These are phyloP conservation scores for Drosophila merina DNA, from an alignment of 2,888 invertebrate genomes.

Conservation along the genomic window DNA sequence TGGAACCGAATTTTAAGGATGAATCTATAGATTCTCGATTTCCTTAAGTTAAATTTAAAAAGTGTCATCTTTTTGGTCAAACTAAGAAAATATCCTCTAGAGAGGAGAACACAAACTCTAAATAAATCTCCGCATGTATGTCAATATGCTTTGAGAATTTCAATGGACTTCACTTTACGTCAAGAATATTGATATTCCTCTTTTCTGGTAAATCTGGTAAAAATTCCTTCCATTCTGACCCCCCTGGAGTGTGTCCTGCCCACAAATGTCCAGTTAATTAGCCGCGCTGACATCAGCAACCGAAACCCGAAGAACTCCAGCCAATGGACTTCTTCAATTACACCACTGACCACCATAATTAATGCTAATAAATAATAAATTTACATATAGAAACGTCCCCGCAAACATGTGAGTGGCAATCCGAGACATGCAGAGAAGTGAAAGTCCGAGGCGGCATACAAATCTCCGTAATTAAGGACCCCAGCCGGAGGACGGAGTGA, in stretches of 20 bases:
- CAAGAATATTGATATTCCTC: slow-evolving; percentile 9
- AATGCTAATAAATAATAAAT: slow-evolving; percentile 79
- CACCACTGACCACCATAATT: slow-evolving; percentile 68
- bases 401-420: slow-evolving; percentile 61
- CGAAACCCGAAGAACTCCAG: slow-evolving; percentile 61
- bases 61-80: too few relatives aligned
- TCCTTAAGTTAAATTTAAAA: too few relatives aligned
- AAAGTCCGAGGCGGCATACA: slow-evolving; percentile 70
- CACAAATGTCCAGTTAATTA: slow-evolving; percentile 66
- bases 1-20: too few relatives aligned
- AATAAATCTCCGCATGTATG: neutral
- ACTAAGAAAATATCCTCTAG: too few relatives aligned
- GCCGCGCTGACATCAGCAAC: slow-evolving; percentile 68
- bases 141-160: neutral
- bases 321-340: slow-evolving; percentile 39
- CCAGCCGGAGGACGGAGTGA: slow-evolving; percentile 40
- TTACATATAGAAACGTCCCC: slow-evolving; percentile 63
- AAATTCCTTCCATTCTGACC: neutral
- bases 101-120: too few relatives aligned
- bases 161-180: slow-evolving; percentile 1
- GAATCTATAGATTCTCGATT: too few relatives aligned
- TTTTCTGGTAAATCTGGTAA: neutral
- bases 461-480: slow-evolving; percentile 73
- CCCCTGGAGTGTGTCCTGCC: slow-evolving; percentile 8
- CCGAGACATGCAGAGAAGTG: slow-evolving; percentile 54